These are phyloP conservation scores for Magallana gigas DNA, from an alignment of 1,140 invertebrate genomes.

Conservation along the genomic window DNA sequence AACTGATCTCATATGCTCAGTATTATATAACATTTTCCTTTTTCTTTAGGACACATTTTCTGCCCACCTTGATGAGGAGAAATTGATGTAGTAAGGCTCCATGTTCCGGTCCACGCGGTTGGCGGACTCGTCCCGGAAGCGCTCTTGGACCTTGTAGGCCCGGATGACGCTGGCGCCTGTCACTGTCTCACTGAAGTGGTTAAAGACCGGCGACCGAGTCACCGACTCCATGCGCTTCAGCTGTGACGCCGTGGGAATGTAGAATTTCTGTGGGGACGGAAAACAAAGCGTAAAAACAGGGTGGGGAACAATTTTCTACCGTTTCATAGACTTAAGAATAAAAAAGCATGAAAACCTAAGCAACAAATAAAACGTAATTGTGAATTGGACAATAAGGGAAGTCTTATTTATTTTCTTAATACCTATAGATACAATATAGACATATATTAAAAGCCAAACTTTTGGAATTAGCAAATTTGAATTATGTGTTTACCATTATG, in stretches of 20 bases:
- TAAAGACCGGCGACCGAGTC: slow-evolving; percentile 81
- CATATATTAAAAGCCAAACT: too few relatives aligned
- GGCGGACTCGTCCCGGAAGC: slow-evolving; percentile 81
- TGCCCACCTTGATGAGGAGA: slow-evolving; percentile 72
- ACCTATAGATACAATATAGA: too few relatives aligned
- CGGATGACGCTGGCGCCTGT: slow-evolving; percentile 82
- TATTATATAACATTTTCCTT: too few relatives aligned
- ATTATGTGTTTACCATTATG: slow-evolving; percentile 77
- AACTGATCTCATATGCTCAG: too few relatives aligned
- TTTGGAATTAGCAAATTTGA: not conserved
- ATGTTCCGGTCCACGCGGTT: slow-evolving; percentile 79
- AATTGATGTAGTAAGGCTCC: slow-evolving; percentile 73
- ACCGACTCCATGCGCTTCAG: slow-evolving; percentile 80
- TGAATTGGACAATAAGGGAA: too few relatives aligned
- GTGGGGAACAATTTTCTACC: too few relatives aligned
- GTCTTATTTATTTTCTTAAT: too few relatives aligned
- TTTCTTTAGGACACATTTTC: too few relatives aligned
- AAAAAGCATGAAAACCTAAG: not conserved
- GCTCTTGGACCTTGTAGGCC: slow-evolving; percentile 80
- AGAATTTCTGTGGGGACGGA: slow-evolving; percentile 76
- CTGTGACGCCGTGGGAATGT: slow-evolving; percentile 81
- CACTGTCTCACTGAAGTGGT: slow-evolving; percentile 81
- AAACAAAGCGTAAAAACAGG: too few relatives aligned
- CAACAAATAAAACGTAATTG: too few relatives aligned
- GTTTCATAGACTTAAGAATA: too few relatives aligned